Conservation (phyloP, 2,113 vertebrate species). For the Girardinichthys multiradiatus region DNA sequence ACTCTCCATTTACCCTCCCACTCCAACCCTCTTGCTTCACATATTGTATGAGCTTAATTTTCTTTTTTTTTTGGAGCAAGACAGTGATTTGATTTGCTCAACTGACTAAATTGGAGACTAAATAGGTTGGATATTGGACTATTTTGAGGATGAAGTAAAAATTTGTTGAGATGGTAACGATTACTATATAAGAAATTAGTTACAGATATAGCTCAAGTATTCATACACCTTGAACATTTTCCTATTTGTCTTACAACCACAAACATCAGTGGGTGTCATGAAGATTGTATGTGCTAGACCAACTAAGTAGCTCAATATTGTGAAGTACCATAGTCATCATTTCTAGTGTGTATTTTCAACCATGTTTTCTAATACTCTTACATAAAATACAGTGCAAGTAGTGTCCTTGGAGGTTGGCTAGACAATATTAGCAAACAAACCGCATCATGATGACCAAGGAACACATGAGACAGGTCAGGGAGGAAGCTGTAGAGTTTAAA, state of each 20-base stretch:
- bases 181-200: not conserved
- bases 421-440: not conserved
- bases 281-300: not conserved
- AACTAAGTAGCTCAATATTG: not conserved
- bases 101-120: not conserved
- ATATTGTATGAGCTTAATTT: slow-evolving; percentile 58
- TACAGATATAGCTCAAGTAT: not conserved
- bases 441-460: not conserved
- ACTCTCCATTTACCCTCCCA: not conserved
- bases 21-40: slow-evolving; percentile 27
- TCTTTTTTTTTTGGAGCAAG: slow-evolving; percentile 32
- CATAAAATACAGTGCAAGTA: not conserved
- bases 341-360: no score
- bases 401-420: not conserved
- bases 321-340: no score
- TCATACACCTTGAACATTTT: not conserved
- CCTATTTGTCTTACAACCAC: not conserved
- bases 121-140: slow-evolving; percentile 3
- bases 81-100: slow-evolving; percentile 37
- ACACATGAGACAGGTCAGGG: not conserved
- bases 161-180: not conserved
- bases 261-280: not conserved
- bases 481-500: not conserved
- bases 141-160: not conserved
- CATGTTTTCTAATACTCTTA: not conserved